A percentile compares a stretch with the other conserved stretches of the same genome.
phyloP scores from a whole-genome alignment of 2,797 vertebrate species.

The Phoxinus dragarum region DNA sequence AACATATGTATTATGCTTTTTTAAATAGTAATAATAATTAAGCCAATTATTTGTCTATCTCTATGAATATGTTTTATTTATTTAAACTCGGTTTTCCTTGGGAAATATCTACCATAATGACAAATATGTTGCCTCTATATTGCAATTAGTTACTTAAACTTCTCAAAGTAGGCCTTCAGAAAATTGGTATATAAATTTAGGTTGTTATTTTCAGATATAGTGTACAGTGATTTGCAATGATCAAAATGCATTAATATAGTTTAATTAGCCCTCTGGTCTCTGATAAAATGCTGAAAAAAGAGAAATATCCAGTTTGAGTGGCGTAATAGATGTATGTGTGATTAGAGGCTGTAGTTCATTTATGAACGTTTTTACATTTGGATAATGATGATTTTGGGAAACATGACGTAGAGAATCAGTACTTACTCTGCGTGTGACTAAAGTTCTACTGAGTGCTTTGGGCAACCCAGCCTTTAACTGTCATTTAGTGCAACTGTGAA shows the following conservation, averaged over 20 bases:
- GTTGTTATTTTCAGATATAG: background rate
- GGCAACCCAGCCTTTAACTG: background rate
- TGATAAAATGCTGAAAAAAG: background rate
- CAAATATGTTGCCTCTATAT: background rate
- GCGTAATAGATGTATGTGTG: background rate
- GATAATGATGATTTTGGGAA: background rate
- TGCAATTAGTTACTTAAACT: background rate
- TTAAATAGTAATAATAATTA: background rate
- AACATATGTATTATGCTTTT: background rate
- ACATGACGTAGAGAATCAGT: background rate
- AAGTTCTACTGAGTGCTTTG: slow-evolving; percentile 13
- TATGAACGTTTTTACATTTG: no score
- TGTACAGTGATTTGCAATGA: background rate
- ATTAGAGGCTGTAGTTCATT: background rate
- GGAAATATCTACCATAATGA: background rate
- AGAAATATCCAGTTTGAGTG: background rate
- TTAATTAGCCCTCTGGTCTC: background rate
- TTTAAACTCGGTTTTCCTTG: background rate
- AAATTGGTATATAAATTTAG: background rate
- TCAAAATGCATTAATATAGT: background rate
- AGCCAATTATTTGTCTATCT: background rate
- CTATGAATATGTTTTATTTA: background rate
- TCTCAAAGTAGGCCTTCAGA: background rate
- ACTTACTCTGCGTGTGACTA: background rate
- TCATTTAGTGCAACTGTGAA: background rate